A percentile compares a stretch with the other conserved stretches of the same genome.
Conservation (phyloP, 2,888 invertebrate species). For the Rhodophaea formosa region DNA sequence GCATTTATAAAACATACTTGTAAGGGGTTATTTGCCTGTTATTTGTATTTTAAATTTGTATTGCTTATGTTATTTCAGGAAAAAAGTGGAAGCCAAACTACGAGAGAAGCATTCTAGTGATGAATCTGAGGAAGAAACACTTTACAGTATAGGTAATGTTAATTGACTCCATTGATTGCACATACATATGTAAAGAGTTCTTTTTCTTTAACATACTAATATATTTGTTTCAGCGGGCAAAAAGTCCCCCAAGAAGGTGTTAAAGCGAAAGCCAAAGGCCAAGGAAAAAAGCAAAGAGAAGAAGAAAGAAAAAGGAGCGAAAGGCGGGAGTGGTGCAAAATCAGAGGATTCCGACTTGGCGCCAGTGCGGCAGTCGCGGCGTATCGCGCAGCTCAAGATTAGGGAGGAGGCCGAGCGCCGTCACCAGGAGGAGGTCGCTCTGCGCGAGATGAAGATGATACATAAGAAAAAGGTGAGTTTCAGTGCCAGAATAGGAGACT, state of each 20-base stretch:
- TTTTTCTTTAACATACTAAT: background rate
- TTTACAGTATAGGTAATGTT: conserved; percentile 65
- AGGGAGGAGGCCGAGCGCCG: conserved; percentile 91
- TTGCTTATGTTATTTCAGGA: conserved; percentile 49
- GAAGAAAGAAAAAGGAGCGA: conserved; percentile 25
- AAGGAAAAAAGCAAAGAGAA: conserved; percentile 37
- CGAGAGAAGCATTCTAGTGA: conserved; percentile 76
- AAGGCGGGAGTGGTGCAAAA: conserved; percentile 10
- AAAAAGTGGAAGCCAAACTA: conserved; percentile 79
- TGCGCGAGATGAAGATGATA: conserved; percentile 84
- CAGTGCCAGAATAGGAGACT: too few relatives aligned
- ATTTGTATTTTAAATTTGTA: background rate
- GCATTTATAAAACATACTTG: too few relatives aligned
- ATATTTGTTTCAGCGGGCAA: conserved; percentile 54
- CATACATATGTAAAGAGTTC: background rate
- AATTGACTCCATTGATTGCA: background rate
- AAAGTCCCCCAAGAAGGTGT: conserved; percentile 56
- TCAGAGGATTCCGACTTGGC: conserved; percentile 60
- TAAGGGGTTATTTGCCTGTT: too few relatives aligned
- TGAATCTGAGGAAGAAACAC: conserved; percentile 75
- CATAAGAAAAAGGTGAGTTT: conserved; percentile 73
- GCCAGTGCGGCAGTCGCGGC: conserved; percentile 88
- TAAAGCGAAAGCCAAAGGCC: conserved; percentile 37
- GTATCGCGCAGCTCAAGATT: conserved; percentile 93
- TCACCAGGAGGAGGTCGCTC: conserved; percentile 87